Percentiles rank a stretch among this genome's conserved stretches.
Evolutionary conservation across 2,888 invertebrate genomes (phyloP).

Genomic region (Lithophane ornitopus): DNA sequence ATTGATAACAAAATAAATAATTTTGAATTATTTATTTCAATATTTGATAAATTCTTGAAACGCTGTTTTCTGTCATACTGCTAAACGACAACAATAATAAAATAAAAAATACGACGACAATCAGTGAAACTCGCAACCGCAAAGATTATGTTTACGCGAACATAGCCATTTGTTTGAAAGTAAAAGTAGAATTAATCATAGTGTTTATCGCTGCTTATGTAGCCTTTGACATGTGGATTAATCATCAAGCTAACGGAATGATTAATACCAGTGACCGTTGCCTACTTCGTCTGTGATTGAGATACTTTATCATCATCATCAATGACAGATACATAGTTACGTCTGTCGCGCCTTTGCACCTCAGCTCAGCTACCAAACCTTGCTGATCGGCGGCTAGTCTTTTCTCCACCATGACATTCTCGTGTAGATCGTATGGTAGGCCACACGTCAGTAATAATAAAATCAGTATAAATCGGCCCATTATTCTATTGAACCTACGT

Average conservation of each 20-base stretch:
- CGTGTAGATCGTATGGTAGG: background rate
- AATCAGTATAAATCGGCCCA: background rate
- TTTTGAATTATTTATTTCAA: no score
- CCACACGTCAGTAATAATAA: background rate
- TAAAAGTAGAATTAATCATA: slow-evolving; percentile 60
- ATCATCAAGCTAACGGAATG: slow-evolving; percentile 28
- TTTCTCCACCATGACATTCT: background rate
- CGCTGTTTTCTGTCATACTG: background rate
- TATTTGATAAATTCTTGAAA: slow-evolving; percentile 17
- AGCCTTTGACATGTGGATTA: slow-evolving; percentile 55
- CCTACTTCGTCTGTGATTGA: slow-evolving; percentile 16
- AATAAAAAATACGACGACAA: slow-evolving; percentile 5
- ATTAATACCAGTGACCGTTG: slow-evolving; percentile 5
- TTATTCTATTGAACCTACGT: background rate
- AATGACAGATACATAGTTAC: background rate
- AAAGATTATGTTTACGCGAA: slow-evolving; percentile 38
- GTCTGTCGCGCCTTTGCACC: background rate
- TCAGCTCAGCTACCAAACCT: background rate
- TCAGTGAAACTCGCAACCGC: slow-evolving; percentile 38
- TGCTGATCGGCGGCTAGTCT: background rate
- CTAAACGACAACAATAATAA: slow-evolving; percentile 11
- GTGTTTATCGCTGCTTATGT: slow-evolving; percentile 44
- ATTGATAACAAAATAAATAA: background rate
- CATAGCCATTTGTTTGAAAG: slow-evolving; percentile 53
- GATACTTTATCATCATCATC: background rate